Base-by-base conservation (phyloP, 2,888 invertebrate species). In the Sialis lutaria region DNA sequence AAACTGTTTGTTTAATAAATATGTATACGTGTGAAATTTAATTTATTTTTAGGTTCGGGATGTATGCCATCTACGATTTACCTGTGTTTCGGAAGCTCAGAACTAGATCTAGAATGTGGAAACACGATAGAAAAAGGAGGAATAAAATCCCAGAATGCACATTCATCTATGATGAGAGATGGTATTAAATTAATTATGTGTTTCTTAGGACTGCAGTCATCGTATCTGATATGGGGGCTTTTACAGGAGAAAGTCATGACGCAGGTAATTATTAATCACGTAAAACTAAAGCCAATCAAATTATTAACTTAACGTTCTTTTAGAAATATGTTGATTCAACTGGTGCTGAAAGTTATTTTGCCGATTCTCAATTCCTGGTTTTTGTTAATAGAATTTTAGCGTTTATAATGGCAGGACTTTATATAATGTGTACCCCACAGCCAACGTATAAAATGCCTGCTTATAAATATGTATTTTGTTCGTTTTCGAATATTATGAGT, bases 181-280 rank as follows among this genome's bases (percentile, higher is more conserved):
- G 69, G 73, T 1, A 54, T 77, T 31, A 61, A 79, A 41, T 65
- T 90, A 4, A 44, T 74, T 1, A 80, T 86, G 63, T 96, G 93
- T 64, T 89, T 91, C 62, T 64, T 75, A 7, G 95, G 96, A 0
- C 73, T 97, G 7, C 91, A 93, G 77, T 72, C 77, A 5, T 84
- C 92, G 37, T 96, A 95, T 61, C 72, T 96, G 31, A 85, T 90
- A 49, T 97, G 96, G 96, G 97, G 97, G 6, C 74, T 96, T 50
- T 69, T 98, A 50, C 97, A 98, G 66, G 98, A 98, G 67, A 90
- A 95, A 69, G 90, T 98, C 49, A 97, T 98, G 91, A 97, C 97
- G 0, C 79, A 80, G 69, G 79, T 79, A 56, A 30, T 7, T 13
- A 33, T 40, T 39, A 41, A 49, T 8, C 10, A 40, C 9, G 10